Evolutionary conservation across 1,140 invertebrate species (phyloP).

Genomic region (Drosophila kikkawai): DNA sequence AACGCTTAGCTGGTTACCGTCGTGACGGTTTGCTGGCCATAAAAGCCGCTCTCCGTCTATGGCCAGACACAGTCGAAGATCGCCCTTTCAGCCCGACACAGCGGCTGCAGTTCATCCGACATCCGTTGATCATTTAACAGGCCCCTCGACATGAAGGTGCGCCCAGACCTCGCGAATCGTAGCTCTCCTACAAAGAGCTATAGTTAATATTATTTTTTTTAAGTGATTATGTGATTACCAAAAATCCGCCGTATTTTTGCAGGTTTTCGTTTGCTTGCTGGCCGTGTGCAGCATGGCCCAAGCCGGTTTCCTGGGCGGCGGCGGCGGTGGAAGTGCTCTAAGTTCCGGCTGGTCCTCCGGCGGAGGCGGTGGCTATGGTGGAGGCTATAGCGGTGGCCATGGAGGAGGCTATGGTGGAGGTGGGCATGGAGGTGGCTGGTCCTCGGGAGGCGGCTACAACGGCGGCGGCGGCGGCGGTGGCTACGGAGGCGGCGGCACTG

Average conservation of each 20-base stretch:
- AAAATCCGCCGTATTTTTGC: conserved; percentile 15
- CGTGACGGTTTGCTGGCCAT: conserved; percentile 25
- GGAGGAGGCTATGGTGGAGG: conserved; percentile 15
- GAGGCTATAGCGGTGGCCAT: conserved; percentile 24
- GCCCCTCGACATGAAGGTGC: conserved; percentile 66
- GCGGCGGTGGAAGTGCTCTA: conserved; percentile 36
- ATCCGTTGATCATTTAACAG: conserved; percentile 7
- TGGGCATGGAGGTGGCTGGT: conserved; percentile 33
- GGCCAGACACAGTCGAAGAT: conserved; percentile 69
- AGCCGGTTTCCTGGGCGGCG: conserved; percentile 70
- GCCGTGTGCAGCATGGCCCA: conserved; percentile 74
- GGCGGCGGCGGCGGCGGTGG: conserved; percentile 32
- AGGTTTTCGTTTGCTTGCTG: conserved; percentile 79
- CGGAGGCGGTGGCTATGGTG: conserved; percentile 36
- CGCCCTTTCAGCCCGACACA: conserved; percentile 58
- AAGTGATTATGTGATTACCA: conserved; percentile 23
- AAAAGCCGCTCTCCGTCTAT: conserved; percentile 43
- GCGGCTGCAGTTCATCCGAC: conserved; percentile 29
- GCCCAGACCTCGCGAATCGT: conserved; percentile 12
- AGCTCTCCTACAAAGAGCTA: conserved; percentile 18
- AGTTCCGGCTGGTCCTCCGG: conserved; percentile 57
- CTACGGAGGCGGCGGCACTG: neutral
- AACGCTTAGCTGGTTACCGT: conserved; percentile 21
- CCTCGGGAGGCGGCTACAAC: conserved; percentile 11
- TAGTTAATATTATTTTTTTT: conserved; percentile 12